Evolutionary conservation across 1,140 invertebrate species (phyloP).

Genomic region (Brachionus angularis): DNA sequence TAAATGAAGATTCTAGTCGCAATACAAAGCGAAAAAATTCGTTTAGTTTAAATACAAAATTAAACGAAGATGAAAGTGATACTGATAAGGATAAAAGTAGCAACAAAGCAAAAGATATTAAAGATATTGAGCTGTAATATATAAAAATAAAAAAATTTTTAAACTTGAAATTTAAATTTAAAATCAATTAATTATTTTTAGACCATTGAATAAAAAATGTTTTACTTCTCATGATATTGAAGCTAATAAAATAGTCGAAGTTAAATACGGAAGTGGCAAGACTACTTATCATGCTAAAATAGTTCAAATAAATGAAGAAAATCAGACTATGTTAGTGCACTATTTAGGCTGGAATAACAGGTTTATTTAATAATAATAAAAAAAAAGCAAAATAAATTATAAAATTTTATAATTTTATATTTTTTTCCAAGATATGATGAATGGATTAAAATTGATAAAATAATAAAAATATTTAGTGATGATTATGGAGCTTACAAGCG

Average conservation of each 20-base stretch:
- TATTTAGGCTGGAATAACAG: conserved; percentile 40
- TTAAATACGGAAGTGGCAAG: conserved; percentile 29
- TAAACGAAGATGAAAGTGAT: background rate
- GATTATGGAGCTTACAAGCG: conserved; percentile 33
- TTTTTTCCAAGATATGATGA: too few relatives aligned
- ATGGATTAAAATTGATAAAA: conserved; percentile 35
- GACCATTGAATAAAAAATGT: background rate
- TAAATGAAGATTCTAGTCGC: conserved; percentile 2
- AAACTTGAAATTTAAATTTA: too few relatives aligned
- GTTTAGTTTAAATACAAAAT: background rate
- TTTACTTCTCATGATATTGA: background rate
- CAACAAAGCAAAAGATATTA: too few relatives aligned
- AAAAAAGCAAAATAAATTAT: background rate
- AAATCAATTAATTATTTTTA: too few relatives aligned
- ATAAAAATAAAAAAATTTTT: too few relatives aligned
- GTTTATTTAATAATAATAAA: too few relatives aligned
- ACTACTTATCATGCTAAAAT: conserved; percentile 35
- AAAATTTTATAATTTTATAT: background rate
- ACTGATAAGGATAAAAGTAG: background rate
- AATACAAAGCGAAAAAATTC: background rate
- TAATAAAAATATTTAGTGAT: conserved; percentile 25
- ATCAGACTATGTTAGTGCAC: conserved; percentile 13
- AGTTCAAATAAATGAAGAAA: conserved; percentile 11
- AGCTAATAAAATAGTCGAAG: conserved; percentile 30
- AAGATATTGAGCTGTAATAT: too few relatives aligned